A percentile compares a stretch with the other conserved stretches of the same genome.
phyloP scores from a whole-genome alignment of 2,888 invertebrate genomes.

The Muschampia plurimacula region DNA sequence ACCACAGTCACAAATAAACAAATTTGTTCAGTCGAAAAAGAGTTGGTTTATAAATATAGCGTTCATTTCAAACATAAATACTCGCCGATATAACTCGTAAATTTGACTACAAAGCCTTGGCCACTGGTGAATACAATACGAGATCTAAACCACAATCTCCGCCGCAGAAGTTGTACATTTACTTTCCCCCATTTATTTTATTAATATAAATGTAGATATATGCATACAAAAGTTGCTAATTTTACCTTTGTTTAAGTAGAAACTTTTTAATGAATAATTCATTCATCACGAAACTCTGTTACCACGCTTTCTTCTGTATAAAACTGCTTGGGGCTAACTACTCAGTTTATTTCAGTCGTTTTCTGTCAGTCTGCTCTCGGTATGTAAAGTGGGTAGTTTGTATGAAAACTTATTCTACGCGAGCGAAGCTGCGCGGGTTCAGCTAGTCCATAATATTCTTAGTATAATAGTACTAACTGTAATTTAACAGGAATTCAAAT shows the following conservation, averaged over 20 bases:
- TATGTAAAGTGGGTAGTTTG: too few relatives aligned
- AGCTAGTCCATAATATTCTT: too few relatives aligned
- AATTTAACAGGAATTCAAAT: too few relatives aligned
- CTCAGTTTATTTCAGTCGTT: neutral
- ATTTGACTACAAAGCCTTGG: constrained; percentile 5
- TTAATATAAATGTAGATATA: neutral
- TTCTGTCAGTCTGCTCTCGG: neutral
- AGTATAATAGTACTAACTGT: too few relatives aligned
- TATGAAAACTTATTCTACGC: too few relatives aligned
- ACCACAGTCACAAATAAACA: constrained; percentile 3
- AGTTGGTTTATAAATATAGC: neutral
- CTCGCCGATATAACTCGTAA: neutral
- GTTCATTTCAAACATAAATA: neutral
- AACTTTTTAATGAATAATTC: constrained; percentile 11
- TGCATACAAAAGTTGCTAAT: neutral
- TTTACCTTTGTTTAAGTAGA: constrained; percentile 7
- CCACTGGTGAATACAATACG: constrained; percentile 11
- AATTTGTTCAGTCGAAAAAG: constrained; percentile 8
- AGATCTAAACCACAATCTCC: constrained; percentile 3
- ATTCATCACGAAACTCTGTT: neutral
- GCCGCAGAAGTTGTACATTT: constrained; percentile 15
- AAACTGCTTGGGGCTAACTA: neutral
- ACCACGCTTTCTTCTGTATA: neutral
- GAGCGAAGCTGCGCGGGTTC: too few relatives aligned
- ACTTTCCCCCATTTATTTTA: constrained; percentile 8